Percentiles rank a stretch among this genome's conserved stretches.
These are phyloP conservation scores for Heliothis subflexa DNA, from an alignment of 1,140 invertebrate genomes.

Conservation along the genomic window DNA sequence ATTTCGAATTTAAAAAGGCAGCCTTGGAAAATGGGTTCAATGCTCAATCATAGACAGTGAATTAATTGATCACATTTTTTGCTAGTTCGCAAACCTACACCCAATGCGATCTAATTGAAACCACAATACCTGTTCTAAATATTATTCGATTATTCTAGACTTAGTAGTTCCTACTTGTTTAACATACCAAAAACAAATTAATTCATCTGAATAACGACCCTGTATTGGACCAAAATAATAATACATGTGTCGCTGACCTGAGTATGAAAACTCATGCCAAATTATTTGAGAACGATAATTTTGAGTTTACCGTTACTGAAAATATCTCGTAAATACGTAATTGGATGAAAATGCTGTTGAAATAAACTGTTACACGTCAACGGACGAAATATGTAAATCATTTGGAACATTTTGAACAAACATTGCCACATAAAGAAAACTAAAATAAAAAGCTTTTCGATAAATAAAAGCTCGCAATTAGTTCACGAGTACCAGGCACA, in stretches of 20 bases:
- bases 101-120: background rate
- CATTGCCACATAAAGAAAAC: no score
- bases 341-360: constrained; percentile 13
- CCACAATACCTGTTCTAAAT: background rate
- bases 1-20: background rate
- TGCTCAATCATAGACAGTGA: background rate
- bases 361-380: background rate
- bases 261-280: background rate
- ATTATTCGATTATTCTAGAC: background rate
- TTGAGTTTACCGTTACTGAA: constrained; percentile 17
- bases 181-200: background rate
- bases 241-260: constrained; percentile 26
- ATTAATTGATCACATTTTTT: background rate
- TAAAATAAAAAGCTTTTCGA: constrained; percentile 14
- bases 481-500: constrained; percentile 47
- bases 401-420: background rate
- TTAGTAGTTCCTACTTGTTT: background rate
- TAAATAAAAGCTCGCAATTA: constrained; percentile 43
- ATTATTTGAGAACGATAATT: background rate
- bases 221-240: background rate
- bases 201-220: background rate
- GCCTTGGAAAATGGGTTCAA: background rate
- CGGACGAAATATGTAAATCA: background rate
- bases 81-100: background rate
- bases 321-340: background rate